phyloP scores from a whole-genome alignment of 2,797 vertebrate genomes.

The Muscicapa striata region DNA sequence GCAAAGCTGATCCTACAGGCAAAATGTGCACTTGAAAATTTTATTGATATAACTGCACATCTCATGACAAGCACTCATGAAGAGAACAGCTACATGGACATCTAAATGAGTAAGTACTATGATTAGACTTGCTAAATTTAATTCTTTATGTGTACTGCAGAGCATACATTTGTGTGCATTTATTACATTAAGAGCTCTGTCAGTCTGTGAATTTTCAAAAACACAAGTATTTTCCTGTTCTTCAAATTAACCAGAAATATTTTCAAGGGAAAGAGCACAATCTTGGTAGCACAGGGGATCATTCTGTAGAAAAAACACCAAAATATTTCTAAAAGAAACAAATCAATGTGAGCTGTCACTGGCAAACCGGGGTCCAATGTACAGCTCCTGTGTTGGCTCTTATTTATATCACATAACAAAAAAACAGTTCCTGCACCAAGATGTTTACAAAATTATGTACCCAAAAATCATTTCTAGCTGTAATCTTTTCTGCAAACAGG shows the following conservation, averaged over 20 bases:
- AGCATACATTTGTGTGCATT: not conserved
- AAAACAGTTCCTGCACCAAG: not conserved
- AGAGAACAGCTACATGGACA: not conserved
- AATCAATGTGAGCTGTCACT: not conserved
- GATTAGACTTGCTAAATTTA: not conserved
- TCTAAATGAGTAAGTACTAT: not conserved
- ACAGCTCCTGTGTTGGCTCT: not conserved
- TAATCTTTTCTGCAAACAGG: constrained; percentile 40
- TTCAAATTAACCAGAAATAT: not conserved
- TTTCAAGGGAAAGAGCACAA: not conserved
- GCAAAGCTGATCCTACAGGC: not conserved
- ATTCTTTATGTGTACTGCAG: not conserved
- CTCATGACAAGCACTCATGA: not conserved
- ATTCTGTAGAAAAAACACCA: not conserved
- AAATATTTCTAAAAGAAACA: not conserved
- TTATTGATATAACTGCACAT: not conserved
- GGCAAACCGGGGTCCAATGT: not conserved
- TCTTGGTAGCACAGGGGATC: not conserved
- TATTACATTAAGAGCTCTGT: not conserved
- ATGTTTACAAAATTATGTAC: not conserved
- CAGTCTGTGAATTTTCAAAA: not conserved
- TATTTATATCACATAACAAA: not conserved
- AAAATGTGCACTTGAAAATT: not conserved
- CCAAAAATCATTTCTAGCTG: constrained; percentile 32
- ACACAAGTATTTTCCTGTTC: not conserved